These are phyloP conservation scores for Neosilurus hyrtlii DNA, from an alignment of 2,797 vertebrate genomes.

Conservation along the genomic window DNA sequence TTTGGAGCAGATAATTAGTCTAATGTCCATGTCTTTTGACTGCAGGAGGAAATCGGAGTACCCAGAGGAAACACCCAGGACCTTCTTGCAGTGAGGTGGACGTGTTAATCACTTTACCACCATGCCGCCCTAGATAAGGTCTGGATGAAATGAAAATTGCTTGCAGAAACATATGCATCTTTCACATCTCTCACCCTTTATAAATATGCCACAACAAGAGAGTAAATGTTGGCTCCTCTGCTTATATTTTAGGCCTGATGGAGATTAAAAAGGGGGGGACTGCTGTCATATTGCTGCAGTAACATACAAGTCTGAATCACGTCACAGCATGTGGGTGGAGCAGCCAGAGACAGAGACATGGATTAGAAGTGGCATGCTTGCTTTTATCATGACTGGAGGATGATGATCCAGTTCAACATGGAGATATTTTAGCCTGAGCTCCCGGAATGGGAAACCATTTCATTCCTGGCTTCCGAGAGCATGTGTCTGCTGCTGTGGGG, in stretches of 20 bases:
- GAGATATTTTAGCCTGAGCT: constrained; percentile 36
- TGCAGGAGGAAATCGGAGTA: no score
- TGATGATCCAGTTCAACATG: constrained; percentile 49
- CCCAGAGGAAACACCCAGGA: no score
- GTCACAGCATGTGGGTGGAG: constrained; percentile 40
- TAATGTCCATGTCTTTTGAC: no score
- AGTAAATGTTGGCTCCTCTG: not conserved
- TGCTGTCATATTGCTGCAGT: constrained; percentile 7
- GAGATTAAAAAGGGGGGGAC: not conserved
- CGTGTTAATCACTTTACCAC: no score
- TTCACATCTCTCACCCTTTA: not conserved
- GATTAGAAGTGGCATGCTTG: constrained; percentile 41
- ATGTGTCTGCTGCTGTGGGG: constrained; percentile 8
- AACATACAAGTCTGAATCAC: constrained; percentile 19
- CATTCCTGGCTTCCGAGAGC: not conserved
- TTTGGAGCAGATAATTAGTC: no score
- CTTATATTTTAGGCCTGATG: not conserved
- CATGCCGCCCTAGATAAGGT: not conserved
- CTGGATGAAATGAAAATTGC: not conserved
- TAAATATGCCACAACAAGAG: not conserved
- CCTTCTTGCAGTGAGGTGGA: no score
- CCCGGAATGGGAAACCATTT: constrained; percentile 13
- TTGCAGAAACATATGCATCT: no score
- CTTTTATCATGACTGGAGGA: constrained; percentile 51
- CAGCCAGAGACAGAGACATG: constrained; percentile 31